Evolutionary conservation across 1,140 invertebrate species (phyloP).

Genomic region (Copidosoma floridanum): DNA sequence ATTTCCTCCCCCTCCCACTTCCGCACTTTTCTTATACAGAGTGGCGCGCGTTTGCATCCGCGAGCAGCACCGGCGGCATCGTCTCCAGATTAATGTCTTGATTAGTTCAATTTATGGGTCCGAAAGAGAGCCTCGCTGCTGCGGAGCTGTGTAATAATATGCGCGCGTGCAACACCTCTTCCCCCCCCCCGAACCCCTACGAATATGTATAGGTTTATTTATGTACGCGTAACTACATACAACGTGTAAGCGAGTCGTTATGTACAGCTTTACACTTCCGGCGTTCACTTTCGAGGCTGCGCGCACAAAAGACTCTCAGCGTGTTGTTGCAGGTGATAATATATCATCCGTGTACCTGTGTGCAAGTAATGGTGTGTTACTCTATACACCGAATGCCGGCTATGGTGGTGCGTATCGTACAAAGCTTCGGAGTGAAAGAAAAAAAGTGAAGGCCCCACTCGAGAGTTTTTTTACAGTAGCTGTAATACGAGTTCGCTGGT

Average conservation of each 20-base stretch:
- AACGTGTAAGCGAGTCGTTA: neutral
- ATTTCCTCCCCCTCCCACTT: too few species aligned
- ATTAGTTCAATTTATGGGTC: constrained; percentile 22
- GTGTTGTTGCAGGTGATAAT: constrained; percentile 5
- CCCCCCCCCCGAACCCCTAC: too few species aligned
- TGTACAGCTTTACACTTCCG: neutral
- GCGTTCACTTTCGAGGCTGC: neutral
- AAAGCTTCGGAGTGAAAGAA: neutral
- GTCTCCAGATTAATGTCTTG: constrained; percentile 14
- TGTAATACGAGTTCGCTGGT: neutral
- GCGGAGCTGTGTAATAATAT: neutral
- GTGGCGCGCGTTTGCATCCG: neutral
- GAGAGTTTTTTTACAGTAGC: constrained; percentile 5
- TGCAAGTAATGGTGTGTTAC: too few species aligned
- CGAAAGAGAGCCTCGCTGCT: too few species aligned
- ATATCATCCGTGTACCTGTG: too few species aligned
- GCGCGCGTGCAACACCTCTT: neutral
- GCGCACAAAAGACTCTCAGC: constrained; percentile 4
- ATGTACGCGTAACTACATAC: neutral
- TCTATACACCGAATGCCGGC: too few species aligned
- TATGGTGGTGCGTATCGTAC: too few species aligned
- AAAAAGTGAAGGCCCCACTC: too few species aligned
- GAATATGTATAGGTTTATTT: neutral
- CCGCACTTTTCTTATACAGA: neutral
- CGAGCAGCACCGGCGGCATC: neutral